Percentiles rank a stretch among this genome's conserved stretches.
These are phyloP conservation scores for Myathropa florea DNA, from an alignment of 2,888 invertebrate genomes.

Conservation along the genomic window DNA sequence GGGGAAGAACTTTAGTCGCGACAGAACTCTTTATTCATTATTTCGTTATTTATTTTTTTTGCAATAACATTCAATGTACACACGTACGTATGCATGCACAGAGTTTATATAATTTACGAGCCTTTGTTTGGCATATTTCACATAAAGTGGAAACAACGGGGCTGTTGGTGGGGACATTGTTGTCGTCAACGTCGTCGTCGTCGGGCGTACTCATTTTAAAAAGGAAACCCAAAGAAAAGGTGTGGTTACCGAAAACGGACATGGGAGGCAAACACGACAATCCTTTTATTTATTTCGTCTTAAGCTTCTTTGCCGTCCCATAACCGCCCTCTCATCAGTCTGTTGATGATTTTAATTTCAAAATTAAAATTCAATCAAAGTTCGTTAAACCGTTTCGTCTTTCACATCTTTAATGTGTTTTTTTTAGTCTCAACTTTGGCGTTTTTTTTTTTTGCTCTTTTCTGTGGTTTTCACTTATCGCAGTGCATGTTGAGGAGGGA, in stretches of 20 bases:
- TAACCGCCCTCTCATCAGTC: not conserved
- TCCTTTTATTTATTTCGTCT: conserved; percentile 58
- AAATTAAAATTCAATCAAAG: conserved; percentile 58
- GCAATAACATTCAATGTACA: conserved; percentile 19
- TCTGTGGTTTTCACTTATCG: not conserved
- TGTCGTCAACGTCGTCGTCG: not conserved
- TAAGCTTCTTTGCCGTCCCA: not conserved
- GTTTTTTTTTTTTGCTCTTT: not conserved
- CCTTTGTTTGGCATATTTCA: conserved; percentile 62
- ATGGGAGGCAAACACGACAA: conserved; percentile 46
- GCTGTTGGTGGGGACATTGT: not conserved
- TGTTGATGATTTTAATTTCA: conserved; percentile 13
- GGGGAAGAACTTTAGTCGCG: conserved; percentile 44
- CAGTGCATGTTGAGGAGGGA: not conserved
- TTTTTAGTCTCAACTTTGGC: not conserved
- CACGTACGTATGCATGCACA: not conserved
- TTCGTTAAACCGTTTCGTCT: conserved; percentile 52
- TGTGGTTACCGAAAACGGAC: conserved; percentile 67
- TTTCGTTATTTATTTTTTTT: conserved; percentile 27
- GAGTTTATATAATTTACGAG: conserved; percentile 50
- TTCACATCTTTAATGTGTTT: not conserved
- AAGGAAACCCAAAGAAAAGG: conserved; percentile 56
- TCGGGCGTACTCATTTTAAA: conserved; percentile 1
- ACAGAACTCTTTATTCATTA: conserved; percentile 61
- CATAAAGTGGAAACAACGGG: conserved; percentile 25